Base-by-base conservation (phyloP, 1,140 invertebrate genomes). In the Araneus ventricosus region DNA sequence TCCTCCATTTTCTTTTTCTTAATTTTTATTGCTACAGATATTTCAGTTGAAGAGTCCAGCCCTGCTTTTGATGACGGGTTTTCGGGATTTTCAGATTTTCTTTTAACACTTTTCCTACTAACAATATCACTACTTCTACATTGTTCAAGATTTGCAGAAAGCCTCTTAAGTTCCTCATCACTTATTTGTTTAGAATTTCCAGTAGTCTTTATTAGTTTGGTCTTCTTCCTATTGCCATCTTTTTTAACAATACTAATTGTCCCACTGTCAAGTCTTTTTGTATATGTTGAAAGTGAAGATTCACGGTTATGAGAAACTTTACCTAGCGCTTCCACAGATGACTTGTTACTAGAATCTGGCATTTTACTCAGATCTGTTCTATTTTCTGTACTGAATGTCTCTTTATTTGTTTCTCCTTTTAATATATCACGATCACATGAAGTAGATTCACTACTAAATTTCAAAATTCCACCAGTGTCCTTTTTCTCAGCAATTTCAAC, bases 181-280 rank as follows among this genome's bases (percentile, higher is more conserved):
- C 63, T 67, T 5, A 67, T 27, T 75, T 75, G 27, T 20, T 75
- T 34, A 0, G 30, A 75, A 37, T 75, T 30, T 34, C 27, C 27
- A 34, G 6, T 37, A 22, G 70, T 37, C 37, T 75, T 75, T 4
- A 75, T 34, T 34, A 34, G 2, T 34, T 34, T 75, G 5, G 70
- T 75, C 37, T 75, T 75, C 70, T 75, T 75, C 20, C 70, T 34
- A 20, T 75, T 75, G 30, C 70, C 70, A 20, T 75, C 70, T 75
- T 75, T 75, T 75, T 75, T 75, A 75, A 75, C 34, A 67, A 67
- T 67, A 34, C 70, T 75, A 22, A 75, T 75, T 20, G 30, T 37
- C 6, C 34, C 70, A 75, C 20, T 34, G 37, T 75, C 70, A 75
- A 37, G 5, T 75, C 34, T 37, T 34, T 75, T 34, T 75, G 70